Evolutionary conservation across 2,888 invertebrate genomes (phyloP).

Genomic region (Brachyptera putata): DNA sequence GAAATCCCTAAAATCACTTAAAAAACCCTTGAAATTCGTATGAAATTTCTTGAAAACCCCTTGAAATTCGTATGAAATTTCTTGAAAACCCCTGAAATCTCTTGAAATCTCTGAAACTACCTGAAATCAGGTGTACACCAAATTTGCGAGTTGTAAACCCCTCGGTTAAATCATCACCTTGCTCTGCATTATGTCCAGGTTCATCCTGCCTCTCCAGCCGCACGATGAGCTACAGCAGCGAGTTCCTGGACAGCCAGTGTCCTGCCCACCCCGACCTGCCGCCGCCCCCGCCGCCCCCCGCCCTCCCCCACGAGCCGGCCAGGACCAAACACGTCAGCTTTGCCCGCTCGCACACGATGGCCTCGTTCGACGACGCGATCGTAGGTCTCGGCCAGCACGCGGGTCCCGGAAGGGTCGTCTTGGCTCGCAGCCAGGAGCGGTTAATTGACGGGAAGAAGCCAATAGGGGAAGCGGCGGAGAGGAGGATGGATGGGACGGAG

Average conservation of each 20-base stretch:
- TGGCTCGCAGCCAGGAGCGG: slow-evolving; percentile 61
- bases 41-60: no score
- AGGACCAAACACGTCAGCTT: slow-evolving; percentile 82
- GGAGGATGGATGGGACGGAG: slow-evolving; percentile 41
- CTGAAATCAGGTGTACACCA: no score
- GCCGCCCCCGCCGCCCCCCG: slow-evolving; percentile 37
- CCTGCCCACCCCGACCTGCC: slow-evolving; percentile 36
- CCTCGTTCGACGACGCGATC: slow-evolving; percentile 73
- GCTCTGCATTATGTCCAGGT: no score
- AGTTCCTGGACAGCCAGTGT: slow-evolving; percentile 40
- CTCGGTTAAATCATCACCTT: no score
- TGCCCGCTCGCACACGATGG: slow-evolving; percentile 80
- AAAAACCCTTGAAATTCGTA: no score
- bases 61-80: no score
- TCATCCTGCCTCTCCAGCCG: slow-evolving; percentile 9
- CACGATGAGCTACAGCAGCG: slow-evolving; percentile 44
- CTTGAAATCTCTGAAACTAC: no score
- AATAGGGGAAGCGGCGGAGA: slow-evolving; percentile 36
- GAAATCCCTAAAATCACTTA: no score
- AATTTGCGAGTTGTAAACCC: no score
- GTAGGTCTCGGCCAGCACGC: slow-evolving; percentile 39
- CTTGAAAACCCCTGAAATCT: no score
- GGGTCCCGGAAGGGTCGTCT: slow-evolving; percentile 39
- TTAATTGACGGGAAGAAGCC: slow-evolving; percentile 67
- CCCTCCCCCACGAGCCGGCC: slow-evolving; percentile 54